Conservation (phyloP, 2,113 vertebrate genomes). For the Zosterops pallidus region DNA sequence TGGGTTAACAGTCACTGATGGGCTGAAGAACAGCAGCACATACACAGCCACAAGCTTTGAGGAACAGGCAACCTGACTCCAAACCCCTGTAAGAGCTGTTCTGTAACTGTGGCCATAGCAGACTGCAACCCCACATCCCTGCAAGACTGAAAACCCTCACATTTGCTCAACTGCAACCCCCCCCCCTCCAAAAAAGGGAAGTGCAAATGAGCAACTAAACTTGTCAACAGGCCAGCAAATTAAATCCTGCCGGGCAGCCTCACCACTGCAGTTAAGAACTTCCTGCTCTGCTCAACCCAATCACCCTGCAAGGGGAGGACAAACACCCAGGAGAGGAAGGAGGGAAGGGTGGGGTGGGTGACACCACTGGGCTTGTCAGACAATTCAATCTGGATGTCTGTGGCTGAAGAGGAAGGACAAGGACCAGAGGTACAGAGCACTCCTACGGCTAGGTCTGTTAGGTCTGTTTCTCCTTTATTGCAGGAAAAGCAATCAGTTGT, state of each 20-base stretch:
- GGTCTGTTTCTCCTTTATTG: neutral
- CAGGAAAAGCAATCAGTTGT: neutral
- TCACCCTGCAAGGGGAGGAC: fast-evolving
- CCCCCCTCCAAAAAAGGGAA: neutral
- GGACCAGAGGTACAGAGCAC: neutral
- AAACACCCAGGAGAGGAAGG: neutral
- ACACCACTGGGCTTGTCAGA: neutral
- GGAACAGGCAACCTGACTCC: neutral
- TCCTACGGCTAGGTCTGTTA: fast-evolving
- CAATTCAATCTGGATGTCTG: neutral
- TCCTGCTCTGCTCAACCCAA: neutral
- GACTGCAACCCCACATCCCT: neutral
- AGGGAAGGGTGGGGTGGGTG: neutral
- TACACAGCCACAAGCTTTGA: neutral
- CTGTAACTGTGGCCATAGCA: neutral
- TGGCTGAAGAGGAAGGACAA: neutral
- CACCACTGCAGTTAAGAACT: neutral
- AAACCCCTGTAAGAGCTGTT: neutral
- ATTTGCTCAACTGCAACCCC: neutral
- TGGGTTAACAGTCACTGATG: neutral
- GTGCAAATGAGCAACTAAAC: neutral
- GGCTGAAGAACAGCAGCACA: neutral
- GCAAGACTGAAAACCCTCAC: neutral
- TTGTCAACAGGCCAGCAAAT: neutral
- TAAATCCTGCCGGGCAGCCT: neutral